A percentile compares a stretch with the other conserved stretches of the same genome.
Conservation (phyloP, 1,140 invertebrate species). For the Phortica variegata region DNA sequence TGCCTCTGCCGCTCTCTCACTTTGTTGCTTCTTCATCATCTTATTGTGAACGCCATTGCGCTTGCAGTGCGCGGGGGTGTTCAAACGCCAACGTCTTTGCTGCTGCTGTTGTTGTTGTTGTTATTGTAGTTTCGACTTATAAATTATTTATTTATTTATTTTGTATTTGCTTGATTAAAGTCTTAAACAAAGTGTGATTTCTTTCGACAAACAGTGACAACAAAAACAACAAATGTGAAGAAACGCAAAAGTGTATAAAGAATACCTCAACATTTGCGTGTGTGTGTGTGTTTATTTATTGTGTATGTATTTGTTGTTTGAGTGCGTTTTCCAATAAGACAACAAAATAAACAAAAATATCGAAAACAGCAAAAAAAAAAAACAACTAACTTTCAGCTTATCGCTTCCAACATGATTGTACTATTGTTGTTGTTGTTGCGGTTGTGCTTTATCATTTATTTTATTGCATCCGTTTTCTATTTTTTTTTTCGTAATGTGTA, state of each 20-base stretch:
- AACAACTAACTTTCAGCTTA: too few species aligned
- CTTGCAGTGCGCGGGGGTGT: slow-evolving; percentile 34
- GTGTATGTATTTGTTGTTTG: background rate
- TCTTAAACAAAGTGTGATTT: slow-evolving; percentile 6
- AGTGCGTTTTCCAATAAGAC: too few species aligned
- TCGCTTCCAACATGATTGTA: too few species aligned
- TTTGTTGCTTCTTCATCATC: background rate
- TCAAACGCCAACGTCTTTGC: slow-evolving; percentile 13
- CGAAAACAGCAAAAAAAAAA: too few species aligned
- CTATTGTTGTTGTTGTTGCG: too few species aligned
- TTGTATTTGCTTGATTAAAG: slow-evolving; percentile 29
- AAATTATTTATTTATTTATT: slow-evolving; percentile 31
- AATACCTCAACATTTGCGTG: slow-evolving; percentile 35
- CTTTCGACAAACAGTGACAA: slow-evolving; percentile 17
- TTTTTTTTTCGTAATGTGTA: too few species aligned
- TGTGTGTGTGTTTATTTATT: slow-evolving; percentile 17
- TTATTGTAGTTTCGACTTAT: slow-evolving; percentile 20
- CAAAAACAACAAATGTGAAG: slow-evolving; percentile 23
- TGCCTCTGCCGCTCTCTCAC: slow-evolving; percentile 1
- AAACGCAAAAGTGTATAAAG: slow-evolving; percentile 20
- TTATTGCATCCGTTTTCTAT: too few species aligned
- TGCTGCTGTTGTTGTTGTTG: too few species aligned
- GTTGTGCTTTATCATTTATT: too few species aligned
- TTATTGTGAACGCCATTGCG: slow-evolving; percentile 7
- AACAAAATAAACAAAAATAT: too few species aligned